A percentile compares a stretch with the other conserved stretches of the same genome.
phyloP scores from a whole-genome alignment of 2,888 invertebrate genomes.

The Imbricaverruca yamaguchii region DNA sequence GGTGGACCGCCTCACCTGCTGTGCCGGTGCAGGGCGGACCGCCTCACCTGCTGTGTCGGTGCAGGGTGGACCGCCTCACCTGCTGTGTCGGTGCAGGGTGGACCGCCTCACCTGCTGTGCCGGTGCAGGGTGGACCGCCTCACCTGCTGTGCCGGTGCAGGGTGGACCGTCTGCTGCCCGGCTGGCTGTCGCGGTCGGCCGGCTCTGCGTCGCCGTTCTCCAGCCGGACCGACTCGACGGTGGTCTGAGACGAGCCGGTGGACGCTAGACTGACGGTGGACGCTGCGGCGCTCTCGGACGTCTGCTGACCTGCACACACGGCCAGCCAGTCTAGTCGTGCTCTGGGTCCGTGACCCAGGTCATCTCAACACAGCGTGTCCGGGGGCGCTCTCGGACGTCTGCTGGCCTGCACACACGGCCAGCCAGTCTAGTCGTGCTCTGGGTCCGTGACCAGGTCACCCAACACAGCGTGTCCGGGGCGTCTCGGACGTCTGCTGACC shows the following conservation, averaged over 20 bases:
- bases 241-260: constrained; percentile 3
- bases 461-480: too few species aligned
- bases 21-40: constrained; percentile 16
- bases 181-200: constrained; percentile 7
- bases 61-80: too few species aligned
- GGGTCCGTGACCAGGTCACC: too few species aligned
- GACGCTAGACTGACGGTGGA: constrained; percentile 16
- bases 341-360: too few species aligned
- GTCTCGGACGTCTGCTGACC: too few species aligned
- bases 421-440: too few species aligned
- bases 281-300: constrained; percentile 4
- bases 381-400: too few species aligned
- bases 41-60: constrained; percentile 3
- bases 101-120: constrained; percentile 21
- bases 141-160: constrained; percentile 4
- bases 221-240: neutral
- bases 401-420: too few species aligned
- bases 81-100: too few species aligned
- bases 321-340: too few species aligned
- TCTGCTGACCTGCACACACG: neutral
- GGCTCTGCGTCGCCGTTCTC: neutral
- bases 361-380: too few species aligned
- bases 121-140: constrained; percentile 27
- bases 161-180: constrained; percentile 17
- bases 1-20: constrained; percentile 24